Conservation (phyloP, 2,113 vertebrate species). For the Pantherophis guttatus region DNA sequence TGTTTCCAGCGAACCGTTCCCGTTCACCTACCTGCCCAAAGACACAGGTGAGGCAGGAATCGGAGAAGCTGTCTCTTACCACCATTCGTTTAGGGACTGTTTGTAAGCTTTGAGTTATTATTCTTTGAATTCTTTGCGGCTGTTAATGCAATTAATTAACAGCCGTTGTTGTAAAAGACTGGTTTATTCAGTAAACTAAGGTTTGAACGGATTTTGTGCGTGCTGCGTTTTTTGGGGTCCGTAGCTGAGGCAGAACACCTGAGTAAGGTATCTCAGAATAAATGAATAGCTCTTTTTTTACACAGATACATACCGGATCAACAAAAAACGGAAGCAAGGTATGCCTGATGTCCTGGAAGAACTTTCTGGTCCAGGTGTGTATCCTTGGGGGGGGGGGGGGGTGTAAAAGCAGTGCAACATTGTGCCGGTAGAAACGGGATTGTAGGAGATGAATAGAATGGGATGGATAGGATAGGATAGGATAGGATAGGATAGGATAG, state of each 20-base stretch:
- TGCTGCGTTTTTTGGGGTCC: too few species aligned
- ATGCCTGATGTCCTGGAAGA: conserved; percentile 63
- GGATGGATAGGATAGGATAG: too few species aligned
- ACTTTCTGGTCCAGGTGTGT: conserved; percentile 62
- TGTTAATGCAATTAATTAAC: too few species aligned
- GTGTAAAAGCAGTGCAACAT: background rate
- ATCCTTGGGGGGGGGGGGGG: too few species aligned
- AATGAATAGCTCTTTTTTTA: background rate
- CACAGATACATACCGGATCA: conserved; percentile 64
- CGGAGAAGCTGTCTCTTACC: background rate
- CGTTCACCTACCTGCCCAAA: conserved; percentile 81
- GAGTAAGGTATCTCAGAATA: background rate
- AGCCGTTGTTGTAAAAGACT: too few species aligned
- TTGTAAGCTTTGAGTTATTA: too few species aligned
- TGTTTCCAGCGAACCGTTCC: conserved; percentile 82
- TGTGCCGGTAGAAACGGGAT: background rate
- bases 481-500: too few species aligned
- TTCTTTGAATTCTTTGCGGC: too few species aligned
- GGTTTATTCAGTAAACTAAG: too few species aligned
- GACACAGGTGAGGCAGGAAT: conserved; percentile 70
- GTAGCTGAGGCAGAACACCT: too few species aligned
- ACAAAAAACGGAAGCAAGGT: conserved; percentile 67
- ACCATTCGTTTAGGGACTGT: too few species aligned
- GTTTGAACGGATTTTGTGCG: too few species aligned
- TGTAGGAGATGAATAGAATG: background rate